These are phyloP conservation scores for Lophius americanus DNA, from an alignment of 2,797 vertebrate genomes.

Conservation along the genomic window DNA sequence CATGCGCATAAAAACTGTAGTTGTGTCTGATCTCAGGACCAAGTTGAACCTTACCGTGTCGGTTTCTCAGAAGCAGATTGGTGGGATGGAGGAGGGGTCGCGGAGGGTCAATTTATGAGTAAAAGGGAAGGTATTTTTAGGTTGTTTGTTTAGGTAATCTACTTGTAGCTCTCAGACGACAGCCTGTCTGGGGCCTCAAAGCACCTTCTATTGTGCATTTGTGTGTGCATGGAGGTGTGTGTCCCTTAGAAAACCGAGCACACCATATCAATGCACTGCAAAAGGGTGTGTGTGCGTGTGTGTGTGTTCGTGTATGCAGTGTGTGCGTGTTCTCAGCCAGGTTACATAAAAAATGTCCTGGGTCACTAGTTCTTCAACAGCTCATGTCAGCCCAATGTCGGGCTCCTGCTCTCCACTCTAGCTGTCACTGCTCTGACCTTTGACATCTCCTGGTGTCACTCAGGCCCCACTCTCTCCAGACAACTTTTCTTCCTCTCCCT, in stretches of 20 bases:
- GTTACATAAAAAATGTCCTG: slow-evolving; percentile 50
- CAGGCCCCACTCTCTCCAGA: slow-evolving; percentile 37
- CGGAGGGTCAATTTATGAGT: slow-evolving; percentile 36
- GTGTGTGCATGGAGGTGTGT: slow-evolving; percentile 49
- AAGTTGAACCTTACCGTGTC: slow-evolving; percentile 49
- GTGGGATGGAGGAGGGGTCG: slow-evolving; percentile 24
- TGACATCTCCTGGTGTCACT: slow-evolving; percentile 59
- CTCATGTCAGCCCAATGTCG: slow-evolving; percentile 58
- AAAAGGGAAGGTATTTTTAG: slow-evolving; percentile 78
- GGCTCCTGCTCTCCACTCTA: slow-evolving; percentile 50
- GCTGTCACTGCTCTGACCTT: slow-evolving; percentile 66
- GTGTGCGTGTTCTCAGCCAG: slow-evolving; percentile 14
- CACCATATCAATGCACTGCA: slow-evolving; percentile 17
- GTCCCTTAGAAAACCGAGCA: slow-evolving; percentile 21
- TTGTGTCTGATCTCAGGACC: slow-evolving; percentile 36
- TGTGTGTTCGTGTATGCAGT: slow-evolving; percentile 38
- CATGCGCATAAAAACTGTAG: slow-evolving; percentile 38
- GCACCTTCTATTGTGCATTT: slow-evolving; percentile 79
- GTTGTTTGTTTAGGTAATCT: slow-evolving; percentile 81
- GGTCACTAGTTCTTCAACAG: slow-evolving; percentile 68
- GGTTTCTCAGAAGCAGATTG: slow-evolving; percentile 33
- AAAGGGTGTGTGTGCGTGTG: too few species aligned
- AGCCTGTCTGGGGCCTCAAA: slow-evolving; percentile 79
- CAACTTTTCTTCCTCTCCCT: slow-evolving; percentile 39
- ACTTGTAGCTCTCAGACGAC: slow-evolving; percentile 72